Base-by-base conservation (phyloP, 1,140 invertebrate species). In the Drosophila bipectinata region DNA sequence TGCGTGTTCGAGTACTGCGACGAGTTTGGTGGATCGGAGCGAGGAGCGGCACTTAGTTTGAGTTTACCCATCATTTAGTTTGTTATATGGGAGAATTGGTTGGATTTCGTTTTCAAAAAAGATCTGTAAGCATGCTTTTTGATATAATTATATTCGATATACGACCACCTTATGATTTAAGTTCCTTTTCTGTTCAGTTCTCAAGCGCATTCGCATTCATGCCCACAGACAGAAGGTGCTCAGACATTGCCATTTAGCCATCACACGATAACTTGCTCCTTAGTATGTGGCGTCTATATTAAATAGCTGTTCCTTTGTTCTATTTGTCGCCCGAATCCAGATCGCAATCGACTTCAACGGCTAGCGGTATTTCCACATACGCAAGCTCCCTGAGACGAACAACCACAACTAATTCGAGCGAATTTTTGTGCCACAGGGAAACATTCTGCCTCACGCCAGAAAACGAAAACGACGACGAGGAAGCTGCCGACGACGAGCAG, bases 341-440 rank as follows among this genome's bases (percentile, higher is more conserved):
- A 73, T 90, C 92, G 77, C 82, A 93, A 92, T 92, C 90, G 18
- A 92, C 90, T n/a, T 92, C 91, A 14, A 91, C 89, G 24, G 87
- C 87, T 51, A 92, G 91, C 53, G 91, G 91, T 72, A 91, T 92
- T 58, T 92, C 91, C 39, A 92, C 91, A 37, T 92, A 92, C 69
- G 91, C 91, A 74, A 92, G 91, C 85, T 92, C 91, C 48, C 61
- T 91, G n/a, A 72, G 80, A 77, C 84, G 82, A 66, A 91, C 90
- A 60, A 88, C 83, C 77, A 91, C 90, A 59, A 91, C 89, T 76
- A 91, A 91, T 88, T 91, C 90, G 61, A 91, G 90, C 80, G 90
- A 91, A 79, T 91, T 91, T 91, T 68, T 91, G 77, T 90, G 84
- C 69, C 90, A 91, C 81, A 83, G 90, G 72, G 90, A 91, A 81